Conservation (phyloP, 2,797 vertebrate species). For the Antrozous pallidus region DNA sequence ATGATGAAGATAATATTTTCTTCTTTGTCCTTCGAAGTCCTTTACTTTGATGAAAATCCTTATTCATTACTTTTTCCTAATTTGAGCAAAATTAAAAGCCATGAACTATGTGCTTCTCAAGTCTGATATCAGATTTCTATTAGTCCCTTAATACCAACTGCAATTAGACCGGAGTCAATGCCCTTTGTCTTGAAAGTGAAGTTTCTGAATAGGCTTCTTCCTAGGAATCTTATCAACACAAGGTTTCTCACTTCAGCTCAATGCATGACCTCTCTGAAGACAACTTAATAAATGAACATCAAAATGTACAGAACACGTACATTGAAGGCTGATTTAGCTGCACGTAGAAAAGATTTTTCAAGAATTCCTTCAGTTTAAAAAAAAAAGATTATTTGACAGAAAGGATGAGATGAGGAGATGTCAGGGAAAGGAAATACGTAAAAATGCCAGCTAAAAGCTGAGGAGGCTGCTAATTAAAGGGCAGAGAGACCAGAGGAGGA, state of each 20-base stretch:
- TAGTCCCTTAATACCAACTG: neutral
- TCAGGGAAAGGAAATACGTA: neutral
- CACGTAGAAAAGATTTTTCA: slow-evolving; percentile 1
- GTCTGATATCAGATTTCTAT: neutral
- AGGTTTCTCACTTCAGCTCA: slow-evolving; percentile 15
- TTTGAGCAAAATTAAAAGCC: slow-evolving; percentile 30
- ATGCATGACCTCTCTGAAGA: slow-evolving; percentile 24
- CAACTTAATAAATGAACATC: slow-evolving; percentile 42
- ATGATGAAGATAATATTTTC: neutral
- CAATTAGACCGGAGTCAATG: neutral
- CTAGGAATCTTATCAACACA: slow-evolving; percentile 30
- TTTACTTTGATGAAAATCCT: slow-evolving; percentile 29
- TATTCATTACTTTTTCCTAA: slow-evolving; percentile 29
- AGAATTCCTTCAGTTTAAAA: slow-evolving; percentile 30
- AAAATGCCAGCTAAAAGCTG: neutral
- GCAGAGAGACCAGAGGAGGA: neutral
- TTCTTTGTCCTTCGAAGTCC: slow-evolving; percentile 42
- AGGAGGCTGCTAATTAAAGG: slow-evolving; percentile 30
- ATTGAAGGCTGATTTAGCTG: slow-evolving; percentile 28
- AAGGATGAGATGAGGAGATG: neutral
- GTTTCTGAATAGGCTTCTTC: neutral
- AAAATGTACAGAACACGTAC: slow-evolving; percentile 29
- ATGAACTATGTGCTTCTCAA: neutral
- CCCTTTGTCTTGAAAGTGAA: neutral
- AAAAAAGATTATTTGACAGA: slow-evolving; percentile 4